Base-by-base conservation (phyloP, 2,113 vertebrate species). In the Delphinapterus leucas region DNA sequence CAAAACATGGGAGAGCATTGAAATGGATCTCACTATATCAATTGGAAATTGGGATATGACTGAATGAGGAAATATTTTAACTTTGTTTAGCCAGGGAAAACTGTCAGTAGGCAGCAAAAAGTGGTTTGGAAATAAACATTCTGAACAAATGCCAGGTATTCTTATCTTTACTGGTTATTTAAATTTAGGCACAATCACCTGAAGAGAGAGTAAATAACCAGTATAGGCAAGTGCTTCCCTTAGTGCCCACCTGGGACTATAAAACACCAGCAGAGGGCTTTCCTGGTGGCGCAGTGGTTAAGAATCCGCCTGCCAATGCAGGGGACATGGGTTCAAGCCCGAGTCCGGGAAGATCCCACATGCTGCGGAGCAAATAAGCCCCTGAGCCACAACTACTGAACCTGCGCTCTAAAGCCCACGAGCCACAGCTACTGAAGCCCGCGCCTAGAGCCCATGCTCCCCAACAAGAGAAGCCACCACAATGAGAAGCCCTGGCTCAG, bases 81-180 rank as follows among this genome's bases (percentile, higher is more conserved):
- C 84, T 90, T 84, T 81, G 17, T 85, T 93, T 93, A 77, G 49
- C 44, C 65, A 77, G 80, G 44, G 25, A 87, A 95, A 94, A 76
- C n/a, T 65, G 7, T 63, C 91, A 96, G 83, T n/a, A 84, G 89
- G 38, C 83, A 95, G 41, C 89, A 92, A 68, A 88, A 96, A 95
- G 55, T 65, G 67, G 20, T 60, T 95, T 85, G 71, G 91, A 97
- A 95, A 91, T 33, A 95, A 93, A 90, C 61, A 58, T 65, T 31
- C 36, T 61, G 81, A 90, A 79, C 36, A 76, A 80, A 74, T 38
- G 49, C 76, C 93, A 79, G 81, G 11, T 85, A 41, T 55, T 94
- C 91, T 93, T 94, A 93, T 88, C 67, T 94, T 79, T 41, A 26
- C 53, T 67, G 84, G 36, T 55, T 95, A 65, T 83, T 90, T 94